These are phyloP conservation scores for Ciconia nigra DNA, from an alignment of 2,797 vertebrate genomes.

Conservation along the genomic window DNA sequence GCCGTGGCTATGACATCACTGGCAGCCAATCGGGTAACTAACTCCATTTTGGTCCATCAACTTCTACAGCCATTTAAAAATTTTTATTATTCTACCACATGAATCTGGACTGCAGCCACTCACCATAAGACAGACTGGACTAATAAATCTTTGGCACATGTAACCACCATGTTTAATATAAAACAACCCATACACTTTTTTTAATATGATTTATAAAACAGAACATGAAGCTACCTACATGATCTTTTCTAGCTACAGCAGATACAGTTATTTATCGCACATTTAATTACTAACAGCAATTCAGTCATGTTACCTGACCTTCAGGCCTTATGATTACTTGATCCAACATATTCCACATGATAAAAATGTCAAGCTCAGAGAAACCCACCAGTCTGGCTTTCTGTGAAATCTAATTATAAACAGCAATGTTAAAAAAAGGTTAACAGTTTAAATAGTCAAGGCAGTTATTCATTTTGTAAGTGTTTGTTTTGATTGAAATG, in stretches of 20 bases:
- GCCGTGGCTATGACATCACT: conserved; percentile 36
- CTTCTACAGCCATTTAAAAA: conserved; percentile 37
- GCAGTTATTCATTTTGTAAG: neutral
- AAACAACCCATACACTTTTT: conserved; percentile 47
- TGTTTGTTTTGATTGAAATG: neutral
- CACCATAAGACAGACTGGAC: conserved; percentile 43
- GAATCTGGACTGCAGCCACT: conserved; percentile 63
- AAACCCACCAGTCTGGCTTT: conserved; percentile 15
- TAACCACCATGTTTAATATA: conserved; percentile 70
- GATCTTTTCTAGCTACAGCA: conserved; percentile 14
- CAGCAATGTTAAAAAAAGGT: neutral
- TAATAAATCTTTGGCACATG: conserved; percentile 76
- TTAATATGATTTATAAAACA: conserved; percentile 61
- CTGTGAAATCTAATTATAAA: conserved; percentile 51
- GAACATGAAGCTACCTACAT: conserved; percentile 45
- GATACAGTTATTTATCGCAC: conserved; percentile 28
- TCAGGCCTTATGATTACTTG: conserved; percentile 39
- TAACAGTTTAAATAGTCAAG: neutral
- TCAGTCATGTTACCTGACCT: conserved; percentile 44
- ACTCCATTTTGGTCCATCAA: conserved; percentile 48
- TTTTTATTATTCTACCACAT: conserved; percentile 68
- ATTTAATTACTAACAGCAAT: conserved; percentile 53
- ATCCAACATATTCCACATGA: conserved; percentile 38
- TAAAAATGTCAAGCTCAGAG: conserved; percentile 31
- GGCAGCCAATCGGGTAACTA: conserved; percentile 18